Evolutionary conservation across 2,113 vertebrate genomes (phyloP), one percentile per base, ranked within the genome.

Genomic region (Spermophilus dauricus): DNA sequence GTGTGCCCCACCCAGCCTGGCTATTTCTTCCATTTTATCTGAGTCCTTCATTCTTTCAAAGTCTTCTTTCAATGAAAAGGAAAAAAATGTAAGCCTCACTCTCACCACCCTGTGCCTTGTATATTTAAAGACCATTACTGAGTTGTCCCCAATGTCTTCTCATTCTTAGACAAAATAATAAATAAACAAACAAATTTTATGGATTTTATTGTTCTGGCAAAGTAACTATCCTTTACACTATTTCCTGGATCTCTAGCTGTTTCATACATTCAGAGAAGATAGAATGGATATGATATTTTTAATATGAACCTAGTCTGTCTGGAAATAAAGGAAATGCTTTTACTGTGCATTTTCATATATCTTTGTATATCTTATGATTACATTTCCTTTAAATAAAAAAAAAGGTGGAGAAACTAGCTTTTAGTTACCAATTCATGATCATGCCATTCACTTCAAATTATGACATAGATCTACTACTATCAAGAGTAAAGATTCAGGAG

Each of bases 241-340:
- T 81, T 88, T 61, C 32, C 22, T 56, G 48, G 7, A 5, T 91
- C 24, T 94, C 91, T 51, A 86, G 39, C 37, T 22, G 16, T 14
- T 51, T 87, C 18, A 42, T 78, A 75, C 6, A 34, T 56, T 86
- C 12, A 56, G 24, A 70, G 8, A 51, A 34, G 16, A 69, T 22
- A 95, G 75, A 89, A 80, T 73, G 9, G 72, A 76, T 65, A 45
- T 80, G 24, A 16, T 30, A 86, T 58, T 69, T 89, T 89, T 86
- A 70, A 78, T 72, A 69, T 61, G 69, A 22, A 39, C 14, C 26
- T 85, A 0, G 12, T 28, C 45, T 82, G n/a, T 91, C 93, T 91
- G 39, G 58, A 39, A 85, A 91, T 91, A 93, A 95, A 94, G n/a
- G 28, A 83, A 94, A 24, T 63, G 58, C 34, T 77, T 93, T 93